phyloP scores from a whole-genome alignment of 2,888 invertebrate species.

The Nomada hirtipes region DNA sequence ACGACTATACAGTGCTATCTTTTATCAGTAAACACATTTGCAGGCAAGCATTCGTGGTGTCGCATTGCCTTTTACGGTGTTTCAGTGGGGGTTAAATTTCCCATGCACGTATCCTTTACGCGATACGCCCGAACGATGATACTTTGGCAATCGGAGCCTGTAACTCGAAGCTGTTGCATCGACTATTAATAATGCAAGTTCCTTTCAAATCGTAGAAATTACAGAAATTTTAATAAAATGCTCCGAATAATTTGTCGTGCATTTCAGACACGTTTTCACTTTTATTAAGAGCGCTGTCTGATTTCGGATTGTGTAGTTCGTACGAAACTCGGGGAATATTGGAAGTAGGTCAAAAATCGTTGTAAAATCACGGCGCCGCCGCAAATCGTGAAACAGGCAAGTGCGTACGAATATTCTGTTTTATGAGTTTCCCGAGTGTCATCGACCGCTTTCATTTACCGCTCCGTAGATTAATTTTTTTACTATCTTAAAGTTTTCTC shows the following conservation, averaged over 20 bases:
- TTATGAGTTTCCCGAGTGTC: not conserved
- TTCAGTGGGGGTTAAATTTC: constrained; percentile 19
- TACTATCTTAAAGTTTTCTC: not conserved
- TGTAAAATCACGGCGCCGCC: not conserved
- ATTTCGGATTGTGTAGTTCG: not conserved
- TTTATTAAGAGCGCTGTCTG: not conserved
- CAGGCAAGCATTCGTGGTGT: not conserved
- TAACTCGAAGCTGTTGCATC: constrained; percentile 46
- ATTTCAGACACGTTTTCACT: not conserved
- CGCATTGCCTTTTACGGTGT: constrained; percentile 5
- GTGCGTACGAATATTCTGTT: not conserved
- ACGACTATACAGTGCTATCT: too few relatives aligned
- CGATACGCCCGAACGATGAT: constrained; percentile 25
- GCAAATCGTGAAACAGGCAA: not conserved
- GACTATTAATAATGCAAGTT: constrained; percentile 45
- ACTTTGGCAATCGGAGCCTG: constrained; percentile 25
- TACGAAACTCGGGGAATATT: not conserved
- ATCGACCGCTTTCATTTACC: not conserved
- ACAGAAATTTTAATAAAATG: constrained; percentile 9
- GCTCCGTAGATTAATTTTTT: not conserved
- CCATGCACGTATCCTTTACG: constrained; percentile 1
- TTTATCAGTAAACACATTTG: too few relatives aligned
- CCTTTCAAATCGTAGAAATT: not conserved
- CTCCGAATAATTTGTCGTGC: not conserved
- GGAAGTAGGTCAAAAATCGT: not conserved